These are phyloP conservation scores for Aphelinus certus DNA, from an alignment of 1,140 invertebrate genomes.

Conservation along the genomic window DNA sequence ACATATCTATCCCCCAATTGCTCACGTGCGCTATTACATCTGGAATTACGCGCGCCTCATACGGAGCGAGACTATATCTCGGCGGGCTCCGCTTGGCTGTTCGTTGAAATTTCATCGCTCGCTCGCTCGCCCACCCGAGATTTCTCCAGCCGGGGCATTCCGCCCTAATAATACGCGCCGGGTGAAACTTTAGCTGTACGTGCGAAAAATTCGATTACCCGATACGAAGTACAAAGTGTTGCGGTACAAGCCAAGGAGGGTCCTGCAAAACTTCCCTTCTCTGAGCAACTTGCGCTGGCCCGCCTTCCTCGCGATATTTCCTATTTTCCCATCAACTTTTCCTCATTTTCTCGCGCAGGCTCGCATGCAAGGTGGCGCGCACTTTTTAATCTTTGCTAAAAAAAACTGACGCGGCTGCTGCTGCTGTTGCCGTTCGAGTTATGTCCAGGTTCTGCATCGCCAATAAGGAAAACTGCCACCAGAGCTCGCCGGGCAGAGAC, in stretches of 20 bases:
- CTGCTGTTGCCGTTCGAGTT: too few relatives aligned
- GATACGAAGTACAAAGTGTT: conserved; percentile 13
- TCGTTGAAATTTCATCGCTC: background rate
- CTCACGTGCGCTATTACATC: too few relatives aligned
- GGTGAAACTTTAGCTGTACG: conserved; percentile 3
- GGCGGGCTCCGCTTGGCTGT: too few relatives aligned
- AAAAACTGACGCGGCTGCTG: conserved; percentile 1
- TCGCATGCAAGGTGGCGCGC: background rate
- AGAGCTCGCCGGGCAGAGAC: too few relatives aligned
- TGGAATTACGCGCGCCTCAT: too few relatives aligned
- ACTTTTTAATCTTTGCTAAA: conserved; percentile 27
- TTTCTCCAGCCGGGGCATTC: background rate
- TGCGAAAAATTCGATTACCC: conserved; percentile 28
- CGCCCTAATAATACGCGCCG: background rate
- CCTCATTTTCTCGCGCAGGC: conserved; percentile 15
- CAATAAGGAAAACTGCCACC: too few relatives aligned
- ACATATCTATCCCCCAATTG: too few relatives aligned
- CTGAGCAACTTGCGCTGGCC: too few relatives aligned
- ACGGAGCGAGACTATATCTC: too few relatives aligned
- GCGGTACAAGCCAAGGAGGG: background rate
- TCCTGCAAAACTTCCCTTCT: conserved; percentile 7
- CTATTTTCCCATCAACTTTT: conserved; percentile 18
- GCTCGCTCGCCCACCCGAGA: background rate
- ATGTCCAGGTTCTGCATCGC: too few relatives aligned
- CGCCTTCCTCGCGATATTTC: conserved; percentile 14